These are phyloP conservation scores for Drosophila bocki DNA, from an alignment of 1,140 invertebrate genomes.

Conservation along the genomic window DNA sequence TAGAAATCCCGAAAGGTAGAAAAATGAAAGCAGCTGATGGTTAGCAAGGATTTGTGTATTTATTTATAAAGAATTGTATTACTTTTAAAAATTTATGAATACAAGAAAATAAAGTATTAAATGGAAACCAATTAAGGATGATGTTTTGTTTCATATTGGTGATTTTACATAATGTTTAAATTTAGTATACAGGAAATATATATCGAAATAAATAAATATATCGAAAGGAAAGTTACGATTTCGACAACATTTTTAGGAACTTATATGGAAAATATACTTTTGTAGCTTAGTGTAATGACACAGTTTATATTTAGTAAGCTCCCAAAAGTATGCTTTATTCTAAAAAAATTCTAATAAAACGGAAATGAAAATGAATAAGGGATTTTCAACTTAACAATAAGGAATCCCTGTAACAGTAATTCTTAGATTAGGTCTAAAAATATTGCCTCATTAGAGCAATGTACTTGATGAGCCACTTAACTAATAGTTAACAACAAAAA, in stretches of 20 bases:
- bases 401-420: neutral
- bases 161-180: neutral
- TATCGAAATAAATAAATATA: too few species aligned
- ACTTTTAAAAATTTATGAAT: constrained; percentile 67
- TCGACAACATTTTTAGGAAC: neutral
- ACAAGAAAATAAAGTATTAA: constrained; percentile 77
- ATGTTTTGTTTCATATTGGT: neutral
- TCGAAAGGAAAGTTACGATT: too few species aligned
- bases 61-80: constrained; percentile 67
- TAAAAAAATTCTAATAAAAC: neutral
- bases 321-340: constrained; percentile 28
- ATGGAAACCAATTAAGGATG: constrained; percentile 63
- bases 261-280: neutral
- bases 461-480: constrained; percentile 15
- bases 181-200: too few species aligned
- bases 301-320: neutral
- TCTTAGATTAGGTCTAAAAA: neutral
- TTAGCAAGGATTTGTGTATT: constrained; percentile 62
- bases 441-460: constrained; percentile 1
- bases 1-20: constrained; percentile 17
- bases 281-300: neutral
- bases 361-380: neutral
- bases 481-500: constrained; percentile 14
- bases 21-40: constrained; percentile 10
- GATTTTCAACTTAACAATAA: too few species aligned